phyloP scores from a whole-genome alignment of 2,797 vertebrate genomes.

The Phrynocephalus vlangalii region DNA sequence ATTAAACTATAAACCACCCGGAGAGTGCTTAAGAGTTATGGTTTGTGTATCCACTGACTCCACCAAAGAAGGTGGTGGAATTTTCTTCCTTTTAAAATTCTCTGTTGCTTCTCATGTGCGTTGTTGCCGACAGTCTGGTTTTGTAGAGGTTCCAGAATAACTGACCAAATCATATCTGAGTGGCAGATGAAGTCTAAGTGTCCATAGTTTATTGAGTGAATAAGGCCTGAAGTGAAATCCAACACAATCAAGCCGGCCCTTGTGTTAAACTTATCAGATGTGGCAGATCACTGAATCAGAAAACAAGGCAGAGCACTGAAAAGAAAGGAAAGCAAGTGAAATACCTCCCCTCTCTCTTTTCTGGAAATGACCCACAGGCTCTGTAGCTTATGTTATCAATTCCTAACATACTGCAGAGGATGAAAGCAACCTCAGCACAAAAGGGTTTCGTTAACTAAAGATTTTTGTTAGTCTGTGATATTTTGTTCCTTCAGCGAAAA shows the following conservation, averaged over 20 bases:
- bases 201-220: constrained; percentile 20
- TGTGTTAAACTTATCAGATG: constrained; percentile 23
- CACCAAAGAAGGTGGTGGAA: not conserved
- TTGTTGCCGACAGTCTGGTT: not conserved
- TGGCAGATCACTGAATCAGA: constrained; percentile 24
- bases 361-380: not conserved
- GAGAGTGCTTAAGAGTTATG: too few species aligned
- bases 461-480: constrained; percentile 2
- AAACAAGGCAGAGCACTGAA: not conserved
- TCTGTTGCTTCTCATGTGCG: not conserved
- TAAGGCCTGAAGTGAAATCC: constrained; percentile 22
- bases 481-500: constrained; percentile 9
- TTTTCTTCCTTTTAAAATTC: not conserved
- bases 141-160: not conserved
- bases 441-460: not conserved
- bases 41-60: not conserved
- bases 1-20: too few species aligned
- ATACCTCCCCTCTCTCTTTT: not conserved
- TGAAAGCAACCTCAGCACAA: not conserved
- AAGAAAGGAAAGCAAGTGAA: not conserved
- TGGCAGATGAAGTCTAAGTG: constrained; percentile 9
- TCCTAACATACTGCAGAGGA: not conserved
- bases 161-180: constrained; percentile 1
- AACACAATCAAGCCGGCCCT: constrained; percentile 4
- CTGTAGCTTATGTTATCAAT: not conserved